Evolutionary conservation across 2,797 vertebrate species (phyloP).

Genomic region (Zalophus californianus): DNA sequence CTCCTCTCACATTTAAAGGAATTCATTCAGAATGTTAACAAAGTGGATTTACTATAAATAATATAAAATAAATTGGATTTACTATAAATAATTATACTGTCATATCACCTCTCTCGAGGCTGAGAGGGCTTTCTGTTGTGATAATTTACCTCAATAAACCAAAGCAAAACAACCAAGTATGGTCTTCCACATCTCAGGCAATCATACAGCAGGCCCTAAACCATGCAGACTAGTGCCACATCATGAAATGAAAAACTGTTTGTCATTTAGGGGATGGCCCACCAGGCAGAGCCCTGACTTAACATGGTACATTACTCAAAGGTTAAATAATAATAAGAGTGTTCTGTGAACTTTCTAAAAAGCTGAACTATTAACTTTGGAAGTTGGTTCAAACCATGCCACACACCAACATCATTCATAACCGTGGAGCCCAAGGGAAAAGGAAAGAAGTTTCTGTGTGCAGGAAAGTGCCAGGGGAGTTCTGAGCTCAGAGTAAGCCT

Average conservation of each 20-base stretch:
- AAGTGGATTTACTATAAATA: conserved; percentile 41
- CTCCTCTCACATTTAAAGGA: background rate
- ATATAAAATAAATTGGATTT: conserved; percentile 36
- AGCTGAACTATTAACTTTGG: conserved; percentile 59
- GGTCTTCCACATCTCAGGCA: background rate
- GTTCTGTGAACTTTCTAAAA: conserved; percentile 56
- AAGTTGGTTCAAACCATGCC: background rate
- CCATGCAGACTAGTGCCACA: background rate
- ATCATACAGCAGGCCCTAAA: background rate
- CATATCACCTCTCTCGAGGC: background rate
- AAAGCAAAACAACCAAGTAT: background rate
- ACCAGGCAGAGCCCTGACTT: background rate
- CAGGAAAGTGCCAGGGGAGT: conserved; percentile 36
- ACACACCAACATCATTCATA: background rate
- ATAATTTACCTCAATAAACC: conserved; percentile 42
- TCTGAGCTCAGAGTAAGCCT: conserved; percentile 60
- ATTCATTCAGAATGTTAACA: conserved; percentile 52
- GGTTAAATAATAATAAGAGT: conserved; percentile 65
- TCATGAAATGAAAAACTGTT: background rate
- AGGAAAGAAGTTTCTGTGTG: background rate
- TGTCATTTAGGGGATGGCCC: background rate
- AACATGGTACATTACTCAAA: background rate
- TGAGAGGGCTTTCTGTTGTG: background rate
- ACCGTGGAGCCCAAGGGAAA: background rate
- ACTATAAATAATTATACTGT: background rate